Evolutionary conservation across 2,888 invertebrate genomes (phyloP).

Genomic region (Ametastegia equiseti): DNA sequence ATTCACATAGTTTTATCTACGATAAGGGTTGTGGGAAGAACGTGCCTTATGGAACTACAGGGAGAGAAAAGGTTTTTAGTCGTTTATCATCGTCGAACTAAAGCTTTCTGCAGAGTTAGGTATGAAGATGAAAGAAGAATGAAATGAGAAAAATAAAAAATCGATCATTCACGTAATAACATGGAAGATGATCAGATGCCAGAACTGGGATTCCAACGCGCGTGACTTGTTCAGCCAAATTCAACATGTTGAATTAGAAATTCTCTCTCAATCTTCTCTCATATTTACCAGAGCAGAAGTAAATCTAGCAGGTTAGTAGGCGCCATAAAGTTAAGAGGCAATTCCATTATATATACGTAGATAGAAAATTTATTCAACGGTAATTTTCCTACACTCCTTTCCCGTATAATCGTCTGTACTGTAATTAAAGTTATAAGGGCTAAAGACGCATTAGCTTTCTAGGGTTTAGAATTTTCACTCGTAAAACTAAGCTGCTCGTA

Average conservation of each 20-base stretch:
- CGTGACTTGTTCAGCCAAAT: background rate
- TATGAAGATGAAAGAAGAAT: too few relatives aligned
- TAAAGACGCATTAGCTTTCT: background rate
- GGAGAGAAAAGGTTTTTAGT: background rate
- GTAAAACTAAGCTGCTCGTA: background rate
- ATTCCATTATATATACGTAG: background rate
- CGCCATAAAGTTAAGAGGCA: conserved; percentile 11
- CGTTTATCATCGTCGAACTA: background rate
- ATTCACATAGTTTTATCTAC: background rate
- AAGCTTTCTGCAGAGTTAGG: too few relatives aligned
- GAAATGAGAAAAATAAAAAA: background rate
- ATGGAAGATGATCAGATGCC: background rate
- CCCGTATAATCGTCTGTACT: conserved; percentile 4
- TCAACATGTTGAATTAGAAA: background rate
- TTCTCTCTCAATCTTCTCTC: too few relatives aligned
- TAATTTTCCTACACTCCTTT: conserved; percentile 10
- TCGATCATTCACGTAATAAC: background rate
- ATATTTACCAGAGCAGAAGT: conserved; percentile 22
- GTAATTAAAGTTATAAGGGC: conserved; percentile 11
- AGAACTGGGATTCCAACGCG: background rate
- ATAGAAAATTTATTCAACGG: conserved; percentile 2
- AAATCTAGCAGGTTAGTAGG: background rate
- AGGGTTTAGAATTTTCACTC: background rate
- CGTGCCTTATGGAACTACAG: background rate
- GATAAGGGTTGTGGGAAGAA: background rate